Evolutionary conservation across 35 echinoderm and acorn worm species (phyloP), one percentile per base, ranked within the genome.

Genomic region (Heliocidaris erythrogramma): DNA sequence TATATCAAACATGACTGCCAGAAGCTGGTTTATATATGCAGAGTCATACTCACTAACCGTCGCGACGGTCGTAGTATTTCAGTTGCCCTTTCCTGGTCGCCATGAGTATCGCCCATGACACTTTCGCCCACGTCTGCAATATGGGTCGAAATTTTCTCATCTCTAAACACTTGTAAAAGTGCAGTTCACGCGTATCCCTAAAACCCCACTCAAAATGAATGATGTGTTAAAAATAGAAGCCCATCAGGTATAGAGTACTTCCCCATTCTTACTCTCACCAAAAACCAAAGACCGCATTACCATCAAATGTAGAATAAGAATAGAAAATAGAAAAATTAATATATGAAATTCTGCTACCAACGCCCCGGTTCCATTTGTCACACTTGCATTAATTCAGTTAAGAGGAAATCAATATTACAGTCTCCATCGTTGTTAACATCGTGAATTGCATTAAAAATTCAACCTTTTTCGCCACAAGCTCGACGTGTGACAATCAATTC

Each of bases 111-210:
- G 65, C 27, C 65, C 65, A 27, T 78, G 21, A 27, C 65, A 78
- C 21, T 78, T 24, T 78, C 65, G 65, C 27, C 65, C 65, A n/a
- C 65, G 8, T 27, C 65, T 21, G 3, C 4, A 27, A 21, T 78
- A 6, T 78, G 65, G 65, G 65, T 78, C 65, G 65, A 78, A 78
- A 78, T n/a, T 78, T 78, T 78, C 21, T 78, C 65, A 78, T n/a
- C 65, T 78, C 21, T 78, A n/a, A 78, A 78, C 65, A 78, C 65
- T 78, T n/a, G 65, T 78, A 78, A 78, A 78, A 78, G 65, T 78
- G 65, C 65, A 78, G 65, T 78, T 78, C 65, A 78, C 5, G 17
- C 27, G 65, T 78, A 29, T 27, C 18, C 17, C 18, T 18, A 18
- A n/a, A n/a, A 78, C 18, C 65, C 65, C 5, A 18, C 27, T 24